These are phyloP conservation scores for Mus caroli DNA, from an alignment of 2,797 vertebrate species.

Conservation along the genomic window DNA sequence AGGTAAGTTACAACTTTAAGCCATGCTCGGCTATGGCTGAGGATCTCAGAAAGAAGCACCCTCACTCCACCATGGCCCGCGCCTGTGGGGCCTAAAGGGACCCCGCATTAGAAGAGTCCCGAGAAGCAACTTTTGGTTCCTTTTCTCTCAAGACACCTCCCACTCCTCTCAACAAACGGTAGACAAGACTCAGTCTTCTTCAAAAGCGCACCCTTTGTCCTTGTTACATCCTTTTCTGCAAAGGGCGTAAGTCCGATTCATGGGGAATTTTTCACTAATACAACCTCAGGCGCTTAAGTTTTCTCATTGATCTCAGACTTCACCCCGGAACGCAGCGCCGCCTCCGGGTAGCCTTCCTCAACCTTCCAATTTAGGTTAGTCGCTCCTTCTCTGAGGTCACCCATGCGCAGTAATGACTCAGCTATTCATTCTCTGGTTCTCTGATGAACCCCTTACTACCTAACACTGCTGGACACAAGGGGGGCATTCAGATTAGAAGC, in stretches of 20 bases:
- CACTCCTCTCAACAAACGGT: conserved; percentile 62
- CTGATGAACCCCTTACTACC: background rate
- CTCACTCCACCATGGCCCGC: background rate
- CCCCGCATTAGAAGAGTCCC: conserved; percentile 1
- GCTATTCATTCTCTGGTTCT: background rate
- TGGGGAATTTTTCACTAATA: background rate
- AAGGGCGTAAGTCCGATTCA: background rate
- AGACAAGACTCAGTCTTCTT: conserved; percentile 67
- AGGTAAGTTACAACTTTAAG: background rate
- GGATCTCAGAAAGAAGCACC: background rate
- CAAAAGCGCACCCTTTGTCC: background rate
- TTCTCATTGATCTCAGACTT: background rate
- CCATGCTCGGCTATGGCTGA: background rate
- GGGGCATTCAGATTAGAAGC: background rate
- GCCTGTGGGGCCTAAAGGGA: background rate
- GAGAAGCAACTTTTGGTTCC: conserved; percentile 16
- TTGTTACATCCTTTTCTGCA: background rate
- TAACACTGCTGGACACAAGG: background rate
- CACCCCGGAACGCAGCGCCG: background rate
- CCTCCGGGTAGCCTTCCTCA: conserved; percentile 43
- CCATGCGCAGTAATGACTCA: background rate
- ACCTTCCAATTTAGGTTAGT: background rate
- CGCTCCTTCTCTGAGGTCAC: background rate
- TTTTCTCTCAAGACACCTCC: background rate
- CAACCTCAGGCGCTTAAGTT: background rate